Evolutionary conservation across 2,888 invertebrate genomes (phyloP), one percentile per base, ranked within the genome.

Genomic region (Coenonympha glycerion): DNA sequence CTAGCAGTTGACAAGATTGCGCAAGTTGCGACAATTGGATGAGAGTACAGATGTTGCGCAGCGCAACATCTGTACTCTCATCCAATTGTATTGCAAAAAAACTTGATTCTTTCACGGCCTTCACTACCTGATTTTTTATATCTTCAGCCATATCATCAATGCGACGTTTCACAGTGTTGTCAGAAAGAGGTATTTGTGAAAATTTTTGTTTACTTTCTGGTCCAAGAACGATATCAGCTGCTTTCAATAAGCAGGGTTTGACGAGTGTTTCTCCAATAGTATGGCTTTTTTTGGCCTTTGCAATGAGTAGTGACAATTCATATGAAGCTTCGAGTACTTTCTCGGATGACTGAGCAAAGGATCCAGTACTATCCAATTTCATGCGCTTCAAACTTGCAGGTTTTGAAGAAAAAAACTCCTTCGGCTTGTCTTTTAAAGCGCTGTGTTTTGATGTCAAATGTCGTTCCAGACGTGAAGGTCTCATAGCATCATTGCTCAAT

Each of bases 1-100:
- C 58, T 33, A 62, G 33, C 42, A 59, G 15, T 52, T 63, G 61
- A 53, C 53, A 62, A 42, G 63, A 64, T 49, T 60, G 50, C 24
- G n/a, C n/a, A n/a, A n/a, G 58, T n/a, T n/a, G n/a, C n/a, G n/a
- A 24, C 22, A 39, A 6, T 39, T n/a, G n/a, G 39, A 39, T 13
- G 39, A 39, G 24, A 58, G 56, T 33, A 63, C 60, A 13, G 59
- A 63, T 53, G 47, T 59, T 48, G 54, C n/a, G n/a, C n/a, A n/a
- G n/a, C n/a, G n/a, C 54, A 48, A 59, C 47, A 53, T 63, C 59
- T 13, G 60, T 63, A 33, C 56, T 58, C 24, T 39, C 39, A 13
- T 39, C 39, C n/a, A n/a, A 39, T 6, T 39, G 22, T 24, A 39
- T 13, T 24, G 39, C 39, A 39, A 39, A 39, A 22, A 11, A 39